A percentile compares a stretch with the other conserved stretches of the same genome.
Evolutionary conservation across 2,113 vertebrate genomes (phyloP).

Genomic region (Mormyrus lacerda): DNA sequence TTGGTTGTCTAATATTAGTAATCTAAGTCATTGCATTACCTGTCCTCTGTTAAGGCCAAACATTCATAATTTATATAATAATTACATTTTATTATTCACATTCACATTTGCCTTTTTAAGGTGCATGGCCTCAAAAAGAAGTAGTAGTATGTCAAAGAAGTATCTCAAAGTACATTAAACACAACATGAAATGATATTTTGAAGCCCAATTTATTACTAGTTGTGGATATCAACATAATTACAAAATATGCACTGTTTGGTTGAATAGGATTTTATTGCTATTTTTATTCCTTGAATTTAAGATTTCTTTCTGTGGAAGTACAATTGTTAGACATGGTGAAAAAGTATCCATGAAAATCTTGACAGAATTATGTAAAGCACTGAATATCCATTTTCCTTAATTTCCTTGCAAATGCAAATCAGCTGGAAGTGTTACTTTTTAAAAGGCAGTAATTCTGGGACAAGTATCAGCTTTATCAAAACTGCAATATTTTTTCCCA

Average conservation of each 20-base stretch:
- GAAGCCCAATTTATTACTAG: neutral
- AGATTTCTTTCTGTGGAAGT: neutral
- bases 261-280: neutral
- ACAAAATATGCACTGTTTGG: neutral
- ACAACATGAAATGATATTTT: neutral
- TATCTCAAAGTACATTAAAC: neutral
- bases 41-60: neutral
- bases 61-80: neutral
- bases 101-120: neutral
- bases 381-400: neutral
- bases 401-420: neutral
- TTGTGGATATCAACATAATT: neutral
- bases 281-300: neutral
- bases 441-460: neutral
- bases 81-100: neutral
- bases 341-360: neutral
- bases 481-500: neutral
- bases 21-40: neutral
- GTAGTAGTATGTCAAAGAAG: neutral
- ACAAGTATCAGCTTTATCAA: neutral
- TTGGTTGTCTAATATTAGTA: neutral
- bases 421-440: neutral
- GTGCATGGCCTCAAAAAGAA: neutral
- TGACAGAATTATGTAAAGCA: neutral
- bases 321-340: neutral